Evolutionary conservation across 2,888 invertebrate genomes (phyloP).

Genomic region (Zygogramma bicolorata): DNA sequence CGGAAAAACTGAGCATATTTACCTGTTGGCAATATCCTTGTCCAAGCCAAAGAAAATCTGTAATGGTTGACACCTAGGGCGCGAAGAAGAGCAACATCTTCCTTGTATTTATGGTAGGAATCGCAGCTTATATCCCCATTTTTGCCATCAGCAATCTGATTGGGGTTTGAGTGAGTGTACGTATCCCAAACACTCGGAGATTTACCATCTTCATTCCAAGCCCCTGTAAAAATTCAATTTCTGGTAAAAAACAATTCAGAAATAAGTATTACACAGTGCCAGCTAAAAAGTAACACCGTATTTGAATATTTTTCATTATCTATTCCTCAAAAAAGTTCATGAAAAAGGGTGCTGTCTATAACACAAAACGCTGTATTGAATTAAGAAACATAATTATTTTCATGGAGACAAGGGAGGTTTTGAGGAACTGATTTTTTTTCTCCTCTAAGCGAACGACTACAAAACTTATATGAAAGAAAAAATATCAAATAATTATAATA

Average conservation of each 20-base stretch:
- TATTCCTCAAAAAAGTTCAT: too few relatives aligned
- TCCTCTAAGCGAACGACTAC: too few relatives aligned
- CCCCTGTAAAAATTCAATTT: conserved; percentile 44
- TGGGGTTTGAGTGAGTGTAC: conserved; percentile 65
- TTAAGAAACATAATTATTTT: too few relatives aligned
- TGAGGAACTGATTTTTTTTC: too few relatives aligned
- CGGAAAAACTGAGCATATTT: too few relatives aligned
- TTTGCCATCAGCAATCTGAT: conserved; percentile 67
- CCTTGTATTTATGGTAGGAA: conserved; percentile 74
- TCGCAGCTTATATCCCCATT: conserved; percentile 76
- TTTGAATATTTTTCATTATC: too few relatives aligned
- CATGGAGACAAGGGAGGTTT: too few relatives aligned
- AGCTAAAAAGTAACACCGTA: too few relatives aligned
- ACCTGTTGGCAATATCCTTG: conserved; percentile 71
- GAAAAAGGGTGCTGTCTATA: too few relatives aligned
- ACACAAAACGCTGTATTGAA: too few relatives aligned
- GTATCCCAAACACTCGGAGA: conserved; percentile 69
- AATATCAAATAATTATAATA: too few relatives aligned
- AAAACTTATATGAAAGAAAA: too few relatives aligned
- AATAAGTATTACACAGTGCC: neutral
- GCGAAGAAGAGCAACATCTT: conserved; percentile 72
- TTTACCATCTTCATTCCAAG: conserved; percentile 61
- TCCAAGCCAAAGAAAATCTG: conserved; percentile 60
- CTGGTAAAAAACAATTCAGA: neutral
- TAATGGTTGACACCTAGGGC: conserved; percentile 71